phyloP scores from a whole-genome alignment of 2,888 invertebrate genomes.

The Dryadula phaetusa region DNA sequence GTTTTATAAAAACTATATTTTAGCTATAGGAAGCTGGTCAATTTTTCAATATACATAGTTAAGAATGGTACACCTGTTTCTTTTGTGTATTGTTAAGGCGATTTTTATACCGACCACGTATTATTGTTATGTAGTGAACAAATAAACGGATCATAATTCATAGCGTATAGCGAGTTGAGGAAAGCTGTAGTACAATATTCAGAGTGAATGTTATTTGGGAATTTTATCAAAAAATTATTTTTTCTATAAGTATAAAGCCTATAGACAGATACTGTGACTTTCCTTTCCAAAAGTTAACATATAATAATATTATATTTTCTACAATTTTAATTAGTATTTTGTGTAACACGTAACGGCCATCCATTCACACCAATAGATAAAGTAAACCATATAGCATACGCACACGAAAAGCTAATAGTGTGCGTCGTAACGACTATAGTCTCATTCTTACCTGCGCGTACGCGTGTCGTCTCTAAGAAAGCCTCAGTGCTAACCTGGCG shows the following conservation, averaged over 20 bases:
- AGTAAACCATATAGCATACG: background rate
- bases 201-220: background rate
- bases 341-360: background rate
- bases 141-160: slow-evolving; percentile 15
- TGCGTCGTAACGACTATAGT: slow-evolving; percentile 62
- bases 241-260: too few relatives aligned
- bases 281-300: too few relatives aligned
- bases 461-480: slow-evolving; percentile 74
- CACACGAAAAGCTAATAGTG: slow-evolving; percentile 2
- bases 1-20: background rate
- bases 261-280: too few relatives aligned
- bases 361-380: background rate
- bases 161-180: background rate
- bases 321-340: background rate
- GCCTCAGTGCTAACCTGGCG: slow-evolving; percentile 78
- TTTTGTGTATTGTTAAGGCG: slow-evolving; percentile 18
- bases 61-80: slow-evolving; percentile 6
- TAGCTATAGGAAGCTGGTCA: background rate
- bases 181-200: background rate
- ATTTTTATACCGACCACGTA: slow-evolving; percentile 23
- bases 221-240: background rate
- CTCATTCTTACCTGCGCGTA: slow-evolving; percentile 74
- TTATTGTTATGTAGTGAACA: slow-evolving; percentile 35
- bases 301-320: too few relatives aligned
- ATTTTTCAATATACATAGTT: background rate